phyloP scores from a whole-genome alignment of 2,113 vertebrate species.

The Lichenostomus cassidix region DNA sequence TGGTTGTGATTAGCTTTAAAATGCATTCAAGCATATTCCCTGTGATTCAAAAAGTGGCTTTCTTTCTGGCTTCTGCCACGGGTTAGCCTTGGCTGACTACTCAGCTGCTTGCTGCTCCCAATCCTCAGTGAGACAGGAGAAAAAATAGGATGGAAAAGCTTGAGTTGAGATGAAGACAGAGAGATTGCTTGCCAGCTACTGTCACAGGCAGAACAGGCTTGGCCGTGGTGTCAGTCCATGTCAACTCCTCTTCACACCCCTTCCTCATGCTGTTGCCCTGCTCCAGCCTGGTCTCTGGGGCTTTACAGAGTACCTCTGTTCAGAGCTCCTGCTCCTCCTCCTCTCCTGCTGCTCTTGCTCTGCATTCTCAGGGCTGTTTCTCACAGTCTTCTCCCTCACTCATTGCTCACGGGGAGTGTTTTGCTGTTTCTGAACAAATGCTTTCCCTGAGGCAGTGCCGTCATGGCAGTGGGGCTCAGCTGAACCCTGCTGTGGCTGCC shows the following conservation, averaged over 20 bases:
- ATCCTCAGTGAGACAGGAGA: neutral
- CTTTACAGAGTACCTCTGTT: neutral
- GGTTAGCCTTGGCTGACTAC: neutral
- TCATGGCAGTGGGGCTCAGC: fast-evolving
- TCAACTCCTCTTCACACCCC: neutral
- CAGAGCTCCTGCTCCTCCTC: neutral
- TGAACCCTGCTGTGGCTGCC: neutral
- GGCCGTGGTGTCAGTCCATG: fast-evolving
- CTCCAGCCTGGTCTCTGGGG: neutral
- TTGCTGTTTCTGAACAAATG: neutral
- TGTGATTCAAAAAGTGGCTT: neutral
- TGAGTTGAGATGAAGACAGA: neutral
- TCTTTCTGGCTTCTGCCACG: neutral
- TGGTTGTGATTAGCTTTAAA: neutral
- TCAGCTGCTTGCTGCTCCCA: neutral
- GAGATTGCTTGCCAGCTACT: neutral
- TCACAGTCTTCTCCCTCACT: fast-evolving
- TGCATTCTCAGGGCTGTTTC: fast-evolving
- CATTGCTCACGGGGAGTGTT: neutral
- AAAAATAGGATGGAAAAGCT: neutral
- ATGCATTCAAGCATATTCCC: neutral
- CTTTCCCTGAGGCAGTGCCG: fast-evolving
- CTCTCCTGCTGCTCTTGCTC: neutral
- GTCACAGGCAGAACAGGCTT: neutral
- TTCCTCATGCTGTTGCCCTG: neutral